Evolutionary conservation across 2,797 vertebrate genomes (phyloP).

Genomic region (Semaprochilodus insignis): DNA sequence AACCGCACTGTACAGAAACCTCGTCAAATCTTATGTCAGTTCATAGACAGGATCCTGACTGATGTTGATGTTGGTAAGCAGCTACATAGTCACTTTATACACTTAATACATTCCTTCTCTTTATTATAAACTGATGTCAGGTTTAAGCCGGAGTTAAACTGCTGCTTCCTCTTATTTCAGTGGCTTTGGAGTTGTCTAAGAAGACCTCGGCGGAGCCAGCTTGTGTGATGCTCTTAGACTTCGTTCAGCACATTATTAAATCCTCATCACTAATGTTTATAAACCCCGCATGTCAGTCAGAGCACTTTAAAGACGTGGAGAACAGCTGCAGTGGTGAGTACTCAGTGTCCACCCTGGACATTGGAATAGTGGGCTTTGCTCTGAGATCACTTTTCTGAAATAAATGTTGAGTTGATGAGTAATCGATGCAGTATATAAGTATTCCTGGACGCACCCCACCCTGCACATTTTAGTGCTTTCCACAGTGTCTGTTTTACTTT

Average conservation of each 20-base stretch:
- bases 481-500: too few relatives aligned
- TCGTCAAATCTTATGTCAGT: conserved; percentile 97
- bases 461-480: too few relatives aligned
- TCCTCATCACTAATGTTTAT: conserved; percentile 96
- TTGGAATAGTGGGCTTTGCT: too few relatives aligned
- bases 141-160: background rate
- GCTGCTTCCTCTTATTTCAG: conserved; percentile 69
- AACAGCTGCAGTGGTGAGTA: conserved; percentile 83
- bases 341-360: too few relatives aligned
- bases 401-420: too few relatives aligned
- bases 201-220: conserved; percentile 91
- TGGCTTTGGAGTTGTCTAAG: conserved; percentile 92
- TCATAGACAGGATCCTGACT: conserved; percentile 95
- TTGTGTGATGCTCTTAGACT: conserved; percentile 96
- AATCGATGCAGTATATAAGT: too few relatives aligned
- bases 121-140: background rate
- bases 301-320: conserved; percentile 79
- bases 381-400: too few relatives aligned
- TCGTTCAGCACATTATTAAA: conserved; percentile 96
- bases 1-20: conserved; percentile 90
- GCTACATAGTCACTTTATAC: background rate
- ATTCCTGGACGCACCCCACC: too few relatives aligned
- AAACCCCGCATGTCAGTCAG: conserved; percentile 82
- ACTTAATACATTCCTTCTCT: background rate
- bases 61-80: conserved; percentile 94